Evolutionary conservation across 2,113 vertebrate genomes (phyloP).

Genomic region (Antechinus flavipes): DNA sequence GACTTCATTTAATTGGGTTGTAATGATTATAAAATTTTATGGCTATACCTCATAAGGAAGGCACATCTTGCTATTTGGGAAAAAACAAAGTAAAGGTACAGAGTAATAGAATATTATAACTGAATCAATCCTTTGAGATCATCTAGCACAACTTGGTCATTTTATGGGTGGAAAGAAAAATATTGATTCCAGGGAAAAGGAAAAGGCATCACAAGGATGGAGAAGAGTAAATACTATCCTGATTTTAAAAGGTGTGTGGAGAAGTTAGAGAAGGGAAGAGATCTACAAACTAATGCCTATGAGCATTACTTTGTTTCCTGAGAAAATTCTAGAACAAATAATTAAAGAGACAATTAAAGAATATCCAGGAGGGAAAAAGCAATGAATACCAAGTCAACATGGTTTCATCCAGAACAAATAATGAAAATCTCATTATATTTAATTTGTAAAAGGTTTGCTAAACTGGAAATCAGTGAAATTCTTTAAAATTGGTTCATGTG

Average conservation of each 20-base stretch:
- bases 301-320: background rate
- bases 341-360: background rate
- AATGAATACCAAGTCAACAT: background rate
- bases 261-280: rapidly evolving
- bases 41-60: background rate
- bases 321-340: background rate
- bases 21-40: slow-evolving; percentile 33
- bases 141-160: background rate
- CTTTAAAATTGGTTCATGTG: background rate
- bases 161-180: background rate
- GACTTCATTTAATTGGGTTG: slow-evolving; percentile 33
- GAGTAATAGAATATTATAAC: background rate
- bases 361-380: background rate
- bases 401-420: background rate
- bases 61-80: background rate
- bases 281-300: background rate
- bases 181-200: background rate
- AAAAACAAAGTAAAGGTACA: background rate
- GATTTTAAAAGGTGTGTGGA: background rate
- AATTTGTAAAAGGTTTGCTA: background rate
- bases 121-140: background rate
- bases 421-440: background rate
- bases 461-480: background rate
- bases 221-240: background rate
- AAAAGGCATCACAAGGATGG: background rate